These are phyloP conservation scores for Sylvilagus floridanus DNA, from an alignment of 2,797 vertebrate genomes.

Conservation along the genomic window DNA sequence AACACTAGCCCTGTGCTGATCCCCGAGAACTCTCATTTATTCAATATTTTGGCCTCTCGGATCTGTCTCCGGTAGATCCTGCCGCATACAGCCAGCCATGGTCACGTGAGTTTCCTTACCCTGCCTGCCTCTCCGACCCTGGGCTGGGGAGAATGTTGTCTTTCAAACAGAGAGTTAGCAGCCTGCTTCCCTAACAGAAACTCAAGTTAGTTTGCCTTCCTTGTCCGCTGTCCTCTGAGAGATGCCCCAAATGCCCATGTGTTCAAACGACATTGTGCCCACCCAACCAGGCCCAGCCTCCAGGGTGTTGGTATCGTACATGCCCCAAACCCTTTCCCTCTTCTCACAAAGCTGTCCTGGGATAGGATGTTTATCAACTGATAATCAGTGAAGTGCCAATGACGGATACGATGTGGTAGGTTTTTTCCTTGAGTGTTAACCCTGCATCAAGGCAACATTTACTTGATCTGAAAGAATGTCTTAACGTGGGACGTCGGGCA, in stretches of 20 bases:
- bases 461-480: conserved; percentile 4
- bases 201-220: not conserved
- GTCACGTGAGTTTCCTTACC: not conserved
- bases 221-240: not conserved
- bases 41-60: not conserved
- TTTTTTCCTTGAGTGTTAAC: not conserved
- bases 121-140: not conserved
- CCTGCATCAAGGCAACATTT: not conserved
- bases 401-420: not conserved
- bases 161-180: not conserved
- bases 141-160: not conserved
- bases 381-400: not conserved
- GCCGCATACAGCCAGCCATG: not conserved
- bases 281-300: not conserved
- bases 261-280: not conserved
- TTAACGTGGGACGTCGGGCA: not conserved
- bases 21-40: not conserved
- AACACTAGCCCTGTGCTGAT: not conserved
- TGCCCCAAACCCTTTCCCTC: not conserved
- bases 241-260: not conserved
- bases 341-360: not conserved
- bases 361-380: conserved; percentile 17
- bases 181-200: not conserved
- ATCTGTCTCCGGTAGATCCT: not conserved
- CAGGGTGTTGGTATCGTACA: not conserved